Conservation (phyloP, 2,113 vertebrate species). For the Carassius carassius region DNA sequence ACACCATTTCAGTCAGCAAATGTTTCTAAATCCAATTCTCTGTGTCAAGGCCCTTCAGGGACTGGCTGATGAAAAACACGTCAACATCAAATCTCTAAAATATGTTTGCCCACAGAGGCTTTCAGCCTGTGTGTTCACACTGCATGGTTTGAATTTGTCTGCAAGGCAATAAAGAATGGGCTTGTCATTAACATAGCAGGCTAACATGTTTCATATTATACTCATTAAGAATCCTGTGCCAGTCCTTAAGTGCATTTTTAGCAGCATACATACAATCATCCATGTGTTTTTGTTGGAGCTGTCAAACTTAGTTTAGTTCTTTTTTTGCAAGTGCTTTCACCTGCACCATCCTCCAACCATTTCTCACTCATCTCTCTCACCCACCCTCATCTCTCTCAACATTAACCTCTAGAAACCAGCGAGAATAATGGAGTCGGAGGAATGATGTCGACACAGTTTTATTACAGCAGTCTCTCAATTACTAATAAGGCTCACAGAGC, state of each 20-base stretch:
- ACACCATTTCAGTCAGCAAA: conserved; percentile 41
- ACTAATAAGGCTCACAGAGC: conserved; percentile 45
- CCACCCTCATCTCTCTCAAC: no score
- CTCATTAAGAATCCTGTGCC: conserved; percentile 1
- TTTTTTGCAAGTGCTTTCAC: conserved; percentile 36
- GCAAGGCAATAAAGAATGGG: background rate
- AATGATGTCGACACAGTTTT: conserved; percentile 62
- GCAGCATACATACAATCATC: background rate
- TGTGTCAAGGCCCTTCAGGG: conserved; percentile 36
- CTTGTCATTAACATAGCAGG: conserved; percentile 11
- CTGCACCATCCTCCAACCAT: conserved; percentile 22
- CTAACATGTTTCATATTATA: background rate
- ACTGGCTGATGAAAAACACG: conserved; percentile 42
- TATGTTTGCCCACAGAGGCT: conserved; percentile 36
- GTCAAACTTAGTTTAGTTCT: conserved; percentile 36
- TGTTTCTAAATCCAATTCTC: conserved; percentile 54
- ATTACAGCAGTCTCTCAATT: conserved; percentile 57
- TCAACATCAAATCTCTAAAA: conserved; percentile 43
- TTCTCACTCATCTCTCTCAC: conserved; percentile 26
- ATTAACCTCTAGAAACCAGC: conserved; percentile 53
- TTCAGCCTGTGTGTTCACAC: conserved; percentile 25
- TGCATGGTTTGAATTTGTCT: conserved; percentile 6
- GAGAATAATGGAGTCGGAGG: conserved; percentile 61
- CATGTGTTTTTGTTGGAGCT: conserved; percentile 26
- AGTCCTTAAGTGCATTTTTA: background rate